Evolutionary conservation across 2,888 invertebrate genomes (phyloP).

Genomic region (Thymelicus acteon): DNA sequence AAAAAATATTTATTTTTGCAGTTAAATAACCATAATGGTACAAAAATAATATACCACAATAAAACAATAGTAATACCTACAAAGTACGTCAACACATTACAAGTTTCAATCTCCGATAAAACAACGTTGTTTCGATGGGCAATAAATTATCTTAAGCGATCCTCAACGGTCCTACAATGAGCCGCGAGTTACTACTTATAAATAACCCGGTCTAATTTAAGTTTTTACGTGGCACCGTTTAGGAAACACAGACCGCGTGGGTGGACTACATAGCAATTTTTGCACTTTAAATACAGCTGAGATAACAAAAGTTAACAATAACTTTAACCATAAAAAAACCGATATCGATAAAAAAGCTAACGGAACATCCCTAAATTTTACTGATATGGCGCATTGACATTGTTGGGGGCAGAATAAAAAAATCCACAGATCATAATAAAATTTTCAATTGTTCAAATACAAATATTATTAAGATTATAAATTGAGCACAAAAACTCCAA

Average conservation of each 20-base stretch:
- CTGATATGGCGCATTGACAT: constrained; percentile 62
- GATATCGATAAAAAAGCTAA: constrained; percentile 53
- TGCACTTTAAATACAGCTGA: constrained; percentile 5
- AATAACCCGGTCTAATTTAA: constrained; percentile 44
- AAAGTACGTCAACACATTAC: constrained; percentile 31
- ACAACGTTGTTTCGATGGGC: constrained; percentile 37
- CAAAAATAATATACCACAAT: too few relatives aligned
- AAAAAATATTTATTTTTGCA: too few relatives aligned
- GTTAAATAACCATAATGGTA: too few relatives aligned
- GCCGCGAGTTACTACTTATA: constrained; percentile 41
- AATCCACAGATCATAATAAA: constrained; percentile 38
- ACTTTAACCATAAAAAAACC: constrained; percentile 45
- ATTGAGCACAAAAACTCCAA: constrained; percentile 32
- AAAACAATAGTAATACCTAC: constrained; percentile 5
- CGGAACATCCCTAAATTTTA: constrained; percentile 58
- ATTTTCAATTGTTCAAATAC: constrained; percentile 35
- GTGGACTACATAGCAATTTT: constrained; percentile 25
- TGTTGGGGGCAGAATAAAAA: constrained; percentile 46
- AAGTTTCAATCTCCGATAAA: constrained; percentile 18
- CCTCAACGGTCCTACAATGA: constrained; percentile 40
- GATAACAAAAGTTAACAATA: constrained; percentile 19
- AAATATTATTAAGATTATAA: constrained; percentile 16
- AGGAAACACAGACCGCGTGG: constrained; percentile 37
- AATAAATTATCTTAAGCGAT: constrained; percentile 42
- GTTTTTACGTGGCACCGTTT: constrained; percentile 35